These are phyloP conservation scores for Hedychridium roseum DNA, from an alignment of 2,888 invertebrate species.

Conservation along the genomic window DNA sequence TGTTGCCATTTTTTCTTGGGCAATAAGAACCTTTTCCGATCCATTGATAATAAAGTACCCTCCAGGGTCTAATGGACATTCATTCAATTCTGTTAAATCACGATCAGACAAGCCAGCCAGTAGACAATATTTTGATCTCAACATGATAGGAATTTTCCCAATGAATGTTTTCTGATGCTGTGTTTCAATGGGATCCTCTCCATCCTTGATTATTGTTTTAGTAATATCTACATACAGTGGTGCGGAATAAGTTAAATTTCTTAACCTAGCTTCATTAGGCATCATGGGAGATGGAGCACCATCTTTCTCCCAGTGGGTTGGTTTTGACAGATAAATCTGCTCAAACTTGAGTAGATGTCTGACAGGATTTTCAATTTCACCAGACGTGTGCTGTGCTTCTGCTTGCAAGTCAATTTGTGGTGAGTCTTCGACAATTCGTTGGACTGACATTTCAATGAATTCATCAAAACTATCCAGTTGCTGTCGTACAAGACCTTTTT, in stretches of 20 bases:
- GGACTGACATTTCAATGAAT: constrained; percentile 99
- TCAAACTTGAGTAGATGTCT: constrained; percentile 95
- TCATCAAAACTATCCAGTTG: constrained; percentile 99
- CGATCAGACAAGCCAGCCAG: constrained; percentile 95
- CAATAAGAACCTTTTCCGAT: constrained; percentile 97
- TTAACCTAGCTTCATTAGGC: constrained; percentile 98
- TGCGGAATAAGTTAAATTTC: constrained; percentile 97
- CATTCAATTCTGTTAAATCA: constrained; percentile 98
- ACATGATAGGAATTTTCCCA: constrained; percentile 98
- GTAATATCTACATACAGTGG: constrained; percentile 99
- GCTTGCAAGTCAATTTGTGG: constrained; percentile 97
- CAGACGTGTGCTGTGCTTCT: constrained; percentile 95
- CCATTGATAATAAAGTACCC: constrained; percentile 99
- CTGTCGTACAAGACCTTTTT: constrained; percentile 98
- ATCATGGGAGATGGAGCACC: constrained; percentile 99
- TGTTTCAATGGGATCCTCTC: constrained; percentile 82
- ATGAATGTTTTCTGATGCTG: constrained; percentile 74
- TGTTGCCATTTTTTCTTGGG: constrained; percentile 99
- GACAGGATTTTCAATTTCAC: constrained; percentile 88
- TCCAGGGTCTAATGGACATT: constrained; percentile 98
- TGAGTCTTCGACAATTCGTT: constrained; percentile 98
- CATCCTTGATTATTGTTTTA: constrained; percentile 92
- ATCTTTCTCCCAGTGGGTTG: constrained; percentile 99
- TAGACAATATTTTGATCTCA: constrained; percentile 96
- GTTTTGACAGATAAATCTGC: constrained; percentile 98